Base-by-base conservation (phyloP, 2,797 vertebrate species). In the Buceros bicornis region DNA sequence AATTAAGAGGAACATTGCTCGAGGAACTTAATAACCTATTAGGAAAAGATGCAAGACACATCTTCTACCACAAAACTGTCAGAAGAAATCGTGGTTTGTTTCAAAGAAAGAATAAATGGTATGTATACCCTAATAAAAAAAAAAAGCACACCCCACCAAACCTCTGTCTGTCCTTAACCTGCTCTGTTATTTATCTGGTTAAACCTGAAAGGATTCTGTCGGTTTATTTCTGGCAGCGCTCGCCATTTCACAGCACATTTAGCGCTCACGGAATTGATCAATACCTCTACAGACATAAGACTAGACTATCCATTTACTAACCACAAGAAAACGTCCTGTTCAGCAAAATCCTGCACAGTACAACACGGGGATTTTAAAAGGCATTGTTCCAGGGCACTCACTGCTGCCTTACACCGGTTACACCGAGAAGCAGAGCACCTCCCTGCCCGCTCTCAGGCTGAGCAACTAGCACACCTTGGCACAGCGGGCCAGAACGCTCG, bases 271-370 rank as follows among this genome's bases (percentile, higher is more conserved):
- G 97, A 98, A 98, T 78, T 96, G 97, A 98, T 98, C 98, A 96
- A 98, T 98, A 98, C 96, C 65, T 25, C 97, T 97, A 98, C 98
- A 98, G 98, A 98, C 98, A 97, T 21, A 91, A 97, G 98, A 97
- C 98, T 97, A 98, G 98, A 98, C 98, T 97, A 97, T 91, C 98
- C 98, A 98, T 98, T 98, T 98, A 97, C 97, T 97, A 98, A 98
- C 98, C 98, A 89, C 98, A 98, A 97, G 97, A 91, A 98, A 98
- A 96, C 16, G 94, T 95, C 97, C 97, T 96, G 96, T 97, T 98
- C 98, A 98, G 98, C 98, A 98, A 96, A 98, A 98, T 91, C 97
- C 97, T 89, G 53, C 90, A 90, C 93, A 97, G 94, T 96, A 88
- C 65, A 88, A 91, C 33, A 89, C 94, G 90, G 80, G 19, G 45